Base-by-base conservation (phyloP, 2,888 invertebrate species). In the Teleogryllus oceanicus region DNA sequence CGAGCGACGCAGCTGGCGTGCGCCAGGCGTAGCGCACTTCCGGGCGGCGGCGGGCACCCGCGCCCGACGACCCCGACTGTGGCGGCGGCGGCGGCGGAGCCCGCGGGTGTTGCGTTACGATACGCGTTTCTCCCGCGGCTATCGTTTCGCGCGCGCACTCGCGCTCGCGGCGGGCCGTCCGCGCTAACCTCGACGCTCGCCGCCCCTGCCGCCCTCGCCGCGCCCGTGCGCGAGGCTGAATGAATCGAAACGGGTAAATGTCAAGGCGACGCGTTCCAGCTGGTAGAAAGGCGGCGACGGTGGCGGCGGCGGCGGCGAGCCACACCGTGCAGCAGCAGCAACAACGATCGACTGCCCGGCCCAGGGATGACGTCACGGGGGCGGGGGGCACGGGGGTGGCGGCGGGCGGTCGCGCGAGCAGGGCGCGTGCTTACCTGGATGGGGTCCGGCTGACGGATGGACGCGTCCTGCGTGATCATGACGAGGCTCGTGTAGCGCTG, bases 401-500 rank as follows among this genome's bases (percentile, higher is more conserved):
- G 37, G 8, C 5, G 37, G 37, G 37, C 37, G 37, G 62, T 62
- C 62, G 62, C 62, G 62, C 62, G n/a, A 0, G 62, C 16, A n/a
- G 62, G 1, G 62, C 11, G 62, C n/a, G 16, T n/a, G n/a, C 62
- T 62, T 62, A 62, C 62, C 62, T 62, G 62, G n/a, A 89, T 83
- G 89, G 89, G 84, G 87, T 88, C 77, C 77, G 76, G 86, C 62
- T 62, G 62, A 13, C 62, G 90, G 84, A 81, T 87, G 74, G 84
- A 86, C 87, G 80, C 77, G 78, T 93, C 92, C 89, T 94, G 94
- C 85, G 94, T 95, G 89, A 95, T 95, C 94, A 95, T 94, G 88
- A 95, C 94, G 90, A 95, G 92, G 90, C 95, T 95, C 85, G 94
- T 94, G 87, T 94, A 95, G 87, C 93, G 93, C 83, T 86, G 86